Evolutionary conservation across 2,113 vertebrate genomes (phyloP).

Genomic region (Emydocephalus ijimae): DNA sequence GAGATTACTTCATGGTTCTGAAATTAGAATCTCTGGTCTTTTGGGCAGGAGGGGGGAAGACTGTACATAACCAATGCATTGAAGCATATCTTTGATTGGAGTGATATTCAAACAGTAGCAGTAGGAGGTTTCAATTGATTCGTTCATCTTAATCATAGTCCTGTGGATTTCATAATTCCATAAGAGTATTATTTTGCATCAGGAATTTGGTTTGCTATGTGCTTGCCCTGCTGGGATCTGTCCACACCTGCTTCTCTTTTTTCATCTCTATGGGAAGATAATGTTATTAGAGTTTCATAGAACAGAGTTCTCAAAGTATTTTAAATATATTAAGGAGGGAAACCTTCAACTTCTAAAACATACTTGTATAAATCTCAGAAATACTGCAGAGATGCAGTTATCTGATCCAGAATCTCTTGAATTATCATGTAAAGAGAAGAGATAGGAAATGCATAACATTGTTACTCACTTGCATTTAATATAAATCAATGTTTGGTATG

Average conservation of each 20-base stretch:
- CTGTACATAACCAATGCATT: not conserved
- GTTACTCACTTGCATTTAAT: not conserved
- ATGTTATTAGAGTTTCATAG: constrained; percentile 7
- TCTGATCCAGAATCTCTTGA: not conserved
- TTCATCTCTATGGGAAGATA: not conserved
- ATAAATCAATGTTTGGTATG: not conserved
- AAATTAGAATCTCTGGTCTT: not conserved
- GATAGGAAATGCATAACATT: not conserved
- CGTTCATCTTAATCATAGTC: constrained; percentile 9
- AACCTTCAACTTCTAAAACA: not conserved
- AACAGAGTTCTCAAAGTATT: not conserved
- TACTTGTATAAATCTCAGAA: not conserved
- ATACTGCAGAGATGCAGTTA: not conserved
- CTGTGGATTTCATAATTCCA: constrained; percentile 12
- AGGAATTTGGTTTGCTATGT: constrained; percentile 11
- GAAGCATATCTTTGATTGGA: constrained; percentile 1
- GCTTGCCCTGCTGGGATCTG: constrained; percentile 1
- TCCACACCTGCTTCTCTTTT: constrained; percentile 1
- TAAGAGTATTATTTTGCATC: not conserved
- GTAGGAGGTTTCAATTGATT: not conserved
- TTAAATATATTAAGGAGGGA: constrained; percentile 17
- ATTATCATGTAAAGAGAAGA: not conserved
- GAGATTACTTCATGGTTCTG: not conserved
- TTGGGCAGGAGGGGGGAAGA: too few species aligned
- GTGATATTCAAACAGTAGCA: not conserved